Base-by-base conservation (phyloP, 2,113 vertebrate species). In the Pantherophis guttatus region DNA sequence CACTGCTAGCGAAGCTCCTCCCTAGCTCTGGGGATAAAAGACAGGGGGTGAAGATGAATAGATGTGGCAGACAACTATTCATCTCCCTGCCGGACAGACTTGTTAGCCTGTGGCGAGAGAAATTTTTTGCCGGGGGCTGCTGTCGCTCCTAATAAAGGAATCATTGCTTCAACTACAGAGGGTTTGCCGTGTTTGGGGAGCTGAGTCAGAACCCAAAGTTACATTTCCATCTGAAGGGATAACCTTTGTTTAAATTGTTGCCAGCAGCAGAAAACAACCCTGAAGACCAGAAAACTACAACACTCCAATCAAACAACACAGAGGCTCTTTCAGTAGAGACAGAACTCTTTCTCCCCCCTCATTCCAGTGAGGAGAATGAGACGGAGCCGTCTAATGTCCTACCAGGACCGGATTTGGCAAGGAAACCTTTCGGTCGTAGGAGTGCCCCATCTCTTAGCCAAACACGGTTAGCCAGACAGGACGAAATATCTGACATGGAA, bases 321-420 rank as follows among this genome's bases (percentile, higher is more conserved):
- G 95, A 96, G 52, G 89, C 93, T 2, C 0, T 93, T 53, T 91
- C 96, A 89, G 94, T 54, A 26, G 96, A 88, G 90, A 97, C 97
- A 0, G 94, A 97, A 89, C 95, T 96, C 70, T 97, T 97, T 93
- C n/a, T 75, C 50, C 96, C 94, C 26, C 48, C 97, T 58, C 87
- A 93, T 44, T 0, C 87, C 13, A 52, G 44, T 9, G 94, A 93
- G 29, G 87, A 86, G 70, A 91, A 10, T 87, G 90, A 92, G 26
- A 53, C 8, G 1, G 65, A 93, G 26, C 12, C 23, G 62, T 54
- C 92, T 92, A 24, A 70, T 87, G 52, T 58, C 17, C 75, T 86
- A n/a, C 29, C 62, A 12, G 93, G 90, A 7, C 91, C 53, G 17
- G 21, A 23, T 0, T 75, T 6, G 0, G 3, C 39, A 39, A 90